These are phyloP conservation scores for Cantharis flavilabris DNA, from an alignment of 2,888 invertebrate species.

Conservation along the genomic window DNA sequence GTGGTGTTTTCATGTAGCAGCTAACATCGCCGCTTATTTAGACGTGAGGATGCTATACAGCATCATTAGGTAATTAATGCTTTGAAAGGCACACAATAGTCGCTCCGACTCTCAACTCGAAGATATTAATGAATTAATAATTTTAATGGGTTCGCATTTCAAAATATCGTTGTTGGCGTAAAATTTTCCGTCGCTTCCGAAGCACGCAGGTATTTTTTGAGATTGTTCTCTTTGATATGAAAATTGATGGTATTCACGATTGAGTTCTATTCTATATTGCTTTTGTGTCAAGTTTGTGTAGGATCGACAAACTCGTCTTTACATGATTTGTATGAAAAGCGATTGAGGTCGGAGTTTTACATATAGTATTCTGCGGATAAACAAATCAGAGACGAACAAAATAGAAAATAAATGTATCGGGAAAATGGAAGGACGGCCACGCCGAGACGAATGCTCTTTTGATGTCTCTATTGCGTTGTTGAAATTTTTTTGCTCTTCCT, in stretches of 20 bases:
- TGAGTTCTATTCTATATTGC: constrained; percentile 3
- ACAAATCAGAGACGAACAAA: constrained; percentile 14
- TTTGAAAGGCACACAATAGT: constrained; percentile 10
- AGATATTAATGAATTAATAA: constrained; percentile 21
- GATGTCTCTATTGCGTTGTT: constrained; percentile 27
- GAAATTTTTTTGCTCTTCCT: constrained; percentile 8
- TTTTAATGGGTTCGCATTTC: not conserved
- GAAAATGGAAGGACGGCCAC: not conserved
- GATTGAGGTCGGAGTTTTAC: constrained; percentile 18
- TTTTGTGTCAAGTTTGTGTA: constrained; percentile 11
- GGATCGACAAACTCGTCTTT: constrained; percentile 13
- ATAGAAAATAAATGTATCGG: constrained; percentile 15
- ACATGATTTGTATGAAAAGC: constrained; percentile 25
- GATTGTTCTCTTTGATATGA: not conserved
- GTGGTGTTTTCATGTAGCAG: not conserved
- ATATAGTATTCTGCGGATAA: constrained; percentile 14
- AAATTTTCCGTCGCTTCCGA: not conserved
- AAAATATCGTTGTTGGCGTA: not conserved
- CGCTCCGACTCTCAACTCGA: constrained; percentile 9
- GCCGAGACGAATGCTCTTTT: constrained; percentile 14
- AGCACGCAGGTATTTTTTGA: not conserved
- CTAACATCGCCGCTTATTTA: constrained; percentile 1
- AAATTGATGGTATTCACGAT: not conserved
- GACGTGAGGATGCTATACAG: constrained; percentile 14
- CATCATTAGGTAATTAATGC: constrained; percentile 22